Evolutionary conservation across 2,113 vertebrate genomes (phyloP).

Genomic region (Pseudonaja textilis): DNA sequence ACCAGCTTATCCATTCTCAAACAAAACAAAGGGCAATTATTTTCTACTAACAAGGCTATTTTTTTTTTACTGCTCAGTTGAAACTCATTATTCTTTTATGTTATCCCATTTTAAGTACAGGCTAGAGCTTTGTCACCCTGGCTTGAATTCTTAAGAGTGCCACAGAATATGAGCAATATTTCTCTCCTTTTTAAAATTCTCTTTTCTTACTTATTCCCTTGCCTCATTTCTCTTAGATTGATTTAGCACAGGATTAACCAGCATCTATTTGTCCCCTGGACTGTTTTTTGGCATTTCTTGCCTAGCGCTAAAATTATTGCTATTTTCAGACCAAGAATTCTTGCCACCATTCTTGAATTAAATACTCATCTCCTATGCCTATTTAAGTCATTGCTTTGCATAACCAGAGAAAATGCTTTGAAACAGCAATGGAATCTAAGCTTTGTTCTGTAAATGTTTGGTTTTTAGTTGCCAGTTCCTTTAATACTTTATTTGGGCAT

Average conservation of each 20-base stretch:
- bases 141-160: background rate
- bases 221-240: background rate
- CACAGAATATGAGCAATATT: background rate
- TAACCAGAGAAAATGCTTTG: background rate
- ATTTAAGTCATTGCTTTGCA: background rate
- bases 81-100: background rate
- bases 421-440: background rate
- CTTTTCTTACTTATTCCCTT: background rate
- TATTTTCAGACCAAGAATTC: background rate
- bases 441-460: background rate
- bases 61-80: too few relatives aligned
- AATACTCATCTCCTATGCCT: background rate
- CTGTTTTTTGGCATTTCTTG: background rate
- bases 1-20: background rate
- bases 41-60: background rate
- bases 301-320: background rate
- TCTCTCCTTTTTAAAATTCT: background rate
- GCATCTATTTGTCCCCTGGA: background rate
- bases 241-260: background rate
- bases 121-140: background rate
- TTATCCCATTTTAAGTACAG: background rate
- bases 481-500: background rate
- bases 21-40: background rate
- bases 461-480: background rate
- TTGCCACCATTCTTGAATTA: background rate